Evolutionary conservation across 2,797 vertebrate species (phyloP).

Genomic region (Molossus alvarezi): DNA sequence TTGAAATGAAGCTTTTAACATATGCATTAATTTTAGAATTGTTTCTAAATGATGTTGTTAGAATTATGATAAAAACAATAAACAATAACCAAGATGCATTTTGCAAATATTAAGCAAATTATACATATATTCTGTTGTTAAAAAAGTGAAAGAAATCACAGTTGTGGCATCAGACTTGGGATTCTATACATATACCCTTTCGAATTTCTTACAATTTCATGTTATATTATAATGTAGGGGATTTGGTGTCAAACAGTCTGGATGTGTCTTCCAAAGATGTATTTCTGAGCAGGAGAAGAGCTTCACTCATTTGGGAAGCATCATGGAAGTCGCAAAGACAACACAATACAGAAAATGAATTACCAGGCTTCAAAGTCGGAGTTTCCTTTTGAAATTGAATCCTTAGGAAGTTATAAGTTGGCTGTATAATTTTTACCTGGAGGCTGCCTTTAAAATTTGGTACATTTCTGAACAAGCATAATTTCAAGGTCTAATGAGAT

Average conservation of each 20-base stretch:
- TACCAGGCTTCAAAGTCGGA: background rate
- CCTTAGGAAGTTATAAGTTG: background rate
- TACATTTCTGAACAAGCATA: background rate
- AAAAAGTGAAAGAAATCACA: background rate
- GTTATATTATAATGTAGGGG: background rate
- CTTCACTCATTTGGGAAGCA: slow-evolving; percentile 22
- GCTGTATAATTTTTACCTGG: slow-evolving; percentile 1
- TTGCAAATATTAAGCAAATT: slow-evolving; percentile 43
- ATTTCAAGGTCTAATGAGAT: slow-evolving; percentile 47
- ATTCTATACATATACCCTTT: slow-evolving; percentile 12
- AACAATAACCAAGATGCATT: background rate
- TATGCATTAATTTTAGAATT: slow-evolving; percentile 28
- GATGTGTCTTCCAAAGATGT: background rate
- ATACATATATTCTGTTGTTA: background rate
- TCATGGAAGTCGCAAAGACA: slow-evolving; percentile 4
- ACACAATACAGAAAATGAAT: background rate
- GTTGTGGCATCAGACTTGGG: background rate
- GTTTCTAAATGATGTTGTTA: background rate
- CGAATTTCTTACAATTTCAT: slow-evolving; percentile 31
- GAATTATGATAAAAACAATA: background rate
- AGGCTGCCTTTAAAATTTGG: background rate
- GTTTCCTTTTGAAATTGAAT: slow-evolving; percentile 57
- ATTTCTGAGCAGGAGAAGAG: slow-evolving; percentile 37
- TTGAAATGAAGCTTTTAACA: slow-evolving; percentile 62
- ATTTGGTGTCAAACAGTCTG: background rate